Base-by-base conservation (phyloP, 2,888 invertebrate genomes). In the Latrodectus elegans region DNA sequence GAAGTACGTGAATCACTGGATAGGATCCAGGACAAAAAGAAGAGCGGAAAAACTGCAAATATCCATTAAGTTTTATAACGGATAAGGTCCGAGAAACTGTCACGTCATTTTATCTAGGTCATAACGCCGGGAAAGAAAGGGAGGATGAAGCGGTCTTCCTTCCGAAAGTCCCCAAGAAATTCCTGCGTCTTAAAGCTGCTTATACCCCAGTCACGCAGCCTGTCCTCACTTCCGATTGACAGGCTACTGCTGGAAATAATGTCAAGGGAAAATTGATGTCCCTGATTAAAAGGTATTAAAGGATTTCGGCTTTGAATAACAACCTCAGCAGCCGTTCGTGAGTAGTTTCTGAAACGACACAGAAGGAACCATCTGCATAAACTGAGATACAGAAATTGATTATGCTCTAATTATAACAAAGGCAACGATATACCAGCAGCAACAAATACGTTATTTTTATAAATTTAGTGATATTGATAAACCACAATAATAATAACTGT, bases 261-360 rank as follows among this genome's bases (percentile, higher is more conserved):
- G 51, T 70, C 78, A 60, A 71, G 80, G 60, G 60, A 60, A 60
- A 74, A 81, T 81, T 67, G 81, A 74, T 81, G 81, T 73, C 14
- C 12, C 10, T 72, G 81, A 81, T 81, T 81, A 81, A 81, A 81
- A 74, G 73, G 81, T 67, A 65, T 81, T 81, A 81, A 74, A 38
- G 81, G 81, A 81, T 81, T 60, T 60, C 60, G 60, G 60, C n/a
- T 60, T 38, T 38, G 38, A 38, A 38, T 38, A 38, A 38, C 38
- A 38, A 38, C 38, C 38, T 38, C 38, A 38, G 38, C 38, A 38
- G 38, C 38, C 4, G 38, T 38, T 38, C 38, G 38, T 38, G 38
- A 38, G 38, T 4, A 4, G 38, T 38, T 38, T 38, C 38, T 38
- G 38, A 38, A 38, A 38, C 3, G 38, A 38, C 38, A 38, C 6